Evolutionary conservation across 2,113 vertebrate species (phyloP), one percentile per base, ranked within the genome.

Genomic region (Marmota flaviventris): DNA sequence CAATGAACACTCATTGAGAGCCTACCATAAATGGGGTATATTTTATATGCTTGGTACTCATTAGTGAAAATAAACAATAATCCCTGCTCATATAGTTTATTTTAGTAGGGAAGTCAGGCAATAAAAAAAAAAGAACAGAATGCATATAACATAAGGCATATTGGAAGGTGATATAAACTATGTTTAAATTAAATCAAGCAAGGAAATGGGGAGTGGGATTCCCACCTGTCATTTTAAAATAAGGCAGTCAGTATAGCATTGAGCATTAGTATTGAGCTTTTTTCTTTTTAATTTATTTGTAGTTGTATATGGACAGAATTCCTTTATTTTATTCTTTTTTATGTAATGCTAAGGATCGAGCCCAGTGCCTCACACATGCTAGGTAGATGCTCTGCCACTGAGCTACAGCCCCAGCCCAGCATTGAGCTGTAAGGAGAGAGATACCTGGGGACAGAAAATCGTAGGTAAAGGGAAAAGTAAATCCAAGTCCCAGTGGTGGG

Each of bases 71-170:
- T 34, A 39, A 63, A 45, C 85, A 29, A 58, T 53, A 63, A 70
- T 32, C 5, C 6, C 2, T 65, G 10, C 3, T 29, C 2, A 42
- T 17, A 3, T n/a, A 37, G 1, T 39, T 25, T n/a, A 17, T 29
- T 61, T 73, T 92, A 69, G 70, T 58, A 89, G 39, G 18, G 6
- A 83, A 93, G 3, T 6, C 7, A 32, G 8, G 67, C 4, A 51
- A 42, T 51, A 83, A 78, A 58, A 58, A 83, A 77, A 58, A 58
- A 51, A 79, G 34, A 89, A 48, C 24, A 13, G 11, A 69, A 77
- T 22, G 39, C 2, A 45, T 58, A 79, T 27, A 39, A 37, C 51
- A 45, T 32, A 45, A 84, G 2, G 13, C 78, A 39, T 75, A 58
- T 91, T 51, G 70, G 20, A 85, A 95, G 32, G 12, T 17, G 29